These are phyloP conservation scores for Anhinga anhinga DNA, from an alignment of 2,113 vertebrate genomes.

Conservation along the genomic window DNA sequence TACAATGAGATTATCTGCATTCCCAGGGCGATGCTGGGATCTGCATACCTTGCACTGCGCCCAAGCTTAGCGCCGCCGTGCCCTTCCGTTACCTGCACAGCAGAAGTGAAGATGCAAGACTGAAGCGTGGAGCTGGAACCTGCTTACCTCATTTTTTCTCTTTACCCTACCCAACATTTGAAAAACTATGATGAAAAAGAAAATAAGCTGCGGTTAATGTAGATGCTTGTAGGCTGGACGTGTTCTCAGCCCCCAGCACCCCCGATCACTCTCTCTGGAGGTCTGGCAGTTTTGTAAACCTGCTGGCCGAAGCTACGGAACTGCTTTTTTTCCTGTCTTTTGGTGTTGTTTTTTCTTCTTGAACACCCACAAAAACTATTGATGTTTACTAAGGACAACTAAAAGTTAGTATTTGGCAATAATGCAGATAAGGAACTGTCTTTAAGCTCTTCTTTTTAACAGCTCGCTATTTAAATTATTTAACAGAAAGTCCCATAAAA, in stretches of 20 bases:
- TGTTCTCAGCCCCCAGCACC: background rate
- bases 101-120: background rate
- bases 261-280: background rate
- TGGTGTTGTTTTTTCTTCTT: background rate
- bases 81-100: background rate
- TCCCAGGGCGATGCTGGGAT: background rate
- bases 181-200: background rate
- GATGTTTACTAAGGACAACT: background rate
- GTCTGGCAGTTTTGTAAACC: background rate
- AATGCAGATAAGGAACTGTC: background rate
- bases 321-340: background rate
- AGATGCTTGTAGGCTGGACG: background rate
- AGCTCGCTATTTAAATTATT: conserved; percentile 40
- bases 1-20: background rate
- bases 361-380: background rate
- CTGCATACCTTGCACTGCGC: fast-evolving
- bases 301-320: background rate
- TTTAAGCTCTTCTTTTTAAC: background rate
- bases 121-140: fast-evolving
- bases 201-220: background rate
- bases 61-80: background rate
- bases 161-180: background rate
- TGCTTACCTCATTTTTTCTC: background rate
- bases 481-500: conserved; percentile 7
- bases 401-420: background rate